Evolutionary conservation across 1,140 invertebrate species (phyloP), one percentile per base, ranked within the genome.

Genomic region (Neodiprion lecontei): DNA sequence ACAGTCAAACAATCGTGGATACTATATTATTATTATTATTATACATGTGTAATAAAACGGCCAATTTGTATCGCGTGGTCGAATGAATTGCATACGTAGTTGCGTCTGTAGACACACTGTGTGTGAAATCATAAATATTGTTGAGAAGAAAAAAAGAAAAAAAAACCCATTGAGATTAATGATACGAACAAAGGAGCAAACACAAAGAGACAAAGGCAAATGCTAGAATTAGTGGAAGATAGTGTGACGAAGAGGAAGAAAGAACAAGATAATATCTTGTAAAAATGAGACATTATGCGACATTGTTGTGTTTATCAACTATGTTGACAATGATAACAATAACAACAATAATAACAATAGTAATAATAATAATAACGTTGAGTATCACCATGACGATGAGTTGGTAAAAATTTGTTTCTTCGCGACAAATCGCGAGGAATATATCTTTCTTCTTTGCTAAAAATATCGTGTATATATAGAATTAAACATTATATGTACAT

Each of bases 161-260:
- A n/a, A 17, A 47, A 72, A 72, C 48, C 21, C 47, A 67, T 65
- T 67, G 53, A 66, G 14, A 67, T 67, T 23, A 48, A 68, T 72
- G 23, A 28, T 72, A 53, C 47, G n/a, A 72, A 67, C 68, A 48
- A 49, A 17, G 65, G 8, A 72, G 7, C 67, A 17, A 67, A 21
- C 21, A 21, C 66, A 40, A 40, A 40, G 28, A 40, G 28, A 40
- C 28, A 40, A 40, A 40, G 5, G 5, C 1, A 40, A 40, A 40
- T 40, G 1, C 28, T 40, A 40, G 5, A 61, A 9, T 10, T n/a
- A 61, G 5, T 11, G 28, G 2, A 28, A 40, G 61, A 65, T 65
- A 7, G 7, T 7, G 12, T 3, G 61, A 65, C 61, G 17, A 65
- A 65, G 17, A 5, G 28, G 28, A 40, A 40, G 17, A 40, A 40